phyloP scores from a whole-genome alignment of 1,140 invertebrate species.

The Laupala kohalensis region DNA sequence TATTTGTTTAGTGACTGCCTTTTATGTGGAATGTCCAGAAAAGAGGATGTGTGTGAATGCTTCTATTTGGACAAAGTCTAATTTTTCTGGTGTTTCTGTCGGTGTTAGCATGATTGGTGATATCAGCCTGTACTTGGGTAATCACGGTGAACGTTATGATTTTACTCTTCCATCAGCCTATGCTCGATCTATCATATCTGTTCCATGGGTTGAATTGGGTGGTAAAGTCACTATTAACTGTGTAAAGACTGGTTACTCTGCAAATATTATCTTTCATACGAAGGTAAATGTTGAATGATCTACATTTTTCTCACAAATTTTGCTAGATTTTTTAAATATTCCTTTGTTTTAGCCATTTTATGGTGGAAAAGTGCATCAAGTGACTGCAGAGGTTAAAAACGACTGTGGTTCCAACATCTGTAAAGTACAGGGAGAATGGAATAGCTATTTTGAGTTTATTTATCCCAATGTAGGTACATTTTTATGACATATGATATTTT shows the following conservation, averaged over 20 bases:
- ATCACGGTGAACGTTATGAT: slow-evolving; percentile 40
- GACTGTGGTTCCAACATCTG: slow-evolving; percentile 44
- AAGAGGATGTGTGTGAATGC: slow-evolving; percentile 42
- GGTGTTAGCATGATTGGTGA: slow-evolving; percentile 27
- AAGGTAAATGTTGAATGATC: slow-evolving; percentile 18
- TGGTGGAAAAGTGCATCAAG: slow-evolving; percentile 11
- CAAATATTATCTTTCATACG: slow-evolving; percentile 42
- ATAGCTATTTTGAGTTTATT: slow-evolving; percentile 29
- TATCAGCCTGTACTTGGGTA: slow-evolving; percentile 32
- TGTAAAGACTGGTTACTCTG: slow-evolving; percentile 38
- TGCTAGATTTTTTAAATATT: background rate
- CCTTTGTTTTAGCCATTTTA: slow-evolving; percentile 12
- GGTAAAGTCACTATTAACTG: slow-evolving; percentile 42
- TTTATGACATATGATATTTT: too few relatives aligned
- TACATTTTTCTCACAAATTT: background rate
- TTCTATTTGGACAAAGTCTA: slow-evolving; percentile 52
- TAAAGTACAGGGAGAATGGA: slow-evolving; percentile 53
- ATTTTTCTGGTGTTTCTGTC: slow-evolving; percentile 48
- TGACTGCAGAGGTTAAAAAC: slow-evolving; percentile 21
- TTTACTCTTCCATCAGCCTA: slow-evolving; percentile 46
- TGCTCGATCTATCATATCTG: slow-evolving; percentile 42
- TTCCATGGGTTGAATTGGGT: slow-evolving; percentile 50
- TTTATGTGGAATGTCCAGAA: slow-evolving; percentile 45
- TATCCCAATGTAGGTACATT: slow-evolving; percentile 9
- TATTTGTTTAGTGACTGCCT: slow-evolving; percentile 36